Evolutionary conservation across 2,888 invertebrate species (phyloP), one percentile per base, ranked within the genome.

Genomic region (Brachypterus glaber): DNA sequence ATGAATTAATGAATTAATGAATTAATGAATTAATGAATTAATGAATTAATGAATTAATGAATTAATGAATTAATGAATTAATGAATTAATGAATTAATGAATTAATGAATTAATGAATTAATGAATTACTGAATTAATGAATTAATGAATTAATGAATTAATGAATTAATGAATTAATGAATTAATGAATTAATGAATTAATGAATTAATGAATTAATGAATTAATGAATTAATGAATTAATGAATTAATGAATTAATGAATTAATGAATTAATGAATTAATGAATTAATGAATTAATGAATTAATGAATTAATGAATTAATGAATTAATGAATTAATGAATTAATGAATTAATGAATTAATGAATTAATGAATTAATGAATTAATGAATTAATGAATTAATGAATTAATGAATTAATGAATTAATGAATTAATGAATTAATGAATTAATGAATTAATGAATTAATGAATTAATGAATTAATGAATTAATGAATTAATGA

Each of bases 131-230:
- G n/a, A 29, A 27, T 4, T n/a, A 9, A 11, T 18, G 7, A 16
- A 31, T 24, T 18, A 17, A 16, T 18, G 2, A 16, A 26, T 13
- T 9, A 40, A 36, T 34, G 16, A 9, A 35, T 13, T 26, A 36
- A 21, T 21, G 21, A 21, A 21, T 7, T 21, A 21, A 21, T 21
- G 9, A 21, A 21, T 7, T 21, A 21, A 21, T 21, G 9, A 21
- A 21, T 7, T 21, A 21, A 21, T 21, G 21, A 21, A 21, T 7
- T 21, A 21, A 7, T 21, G 9, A 21, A 21, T 7, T 21, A 21
- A 21, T 21, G 21, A 21, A 21, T 7, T 21, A 9, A 21, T 21
- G 21, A 21, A 21, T 7, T 21, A 21, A 21, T 21, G 21, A 21
- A 21, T 7, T 21, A 21, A 21, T 21, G 21, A 21, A 21, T 7